Evolutionary conservation across 2,113 vertebrate species (phyloP).

Genomic region (Diglossa brunneiventris): DNA sequence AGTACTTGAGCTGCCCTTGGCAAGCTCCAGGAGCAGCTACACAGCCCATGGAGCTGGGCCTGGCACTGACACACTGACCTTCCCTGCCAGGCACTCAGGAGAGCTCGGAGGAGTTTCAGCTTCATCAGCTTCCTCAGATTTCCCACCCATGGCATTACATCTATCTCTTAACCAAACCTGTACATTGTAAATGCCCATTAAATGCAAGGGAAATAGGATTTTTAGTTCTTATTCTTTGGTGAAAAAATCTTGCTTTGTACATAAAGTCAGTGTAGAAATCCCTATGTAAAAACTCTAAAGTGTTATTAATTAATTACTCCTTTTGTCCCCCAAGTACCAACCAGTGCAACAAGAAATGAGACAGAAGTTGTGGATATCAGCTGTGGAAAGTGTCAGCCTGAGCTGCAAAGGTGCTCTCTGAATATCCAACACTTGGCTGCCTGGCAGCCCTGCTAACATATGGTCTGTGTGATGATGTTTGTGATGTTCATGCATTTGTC

Average conservation of each 20-base stretch:
- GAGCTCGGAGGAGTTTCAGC: neutral
- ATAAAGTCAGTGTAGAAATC: neutral
- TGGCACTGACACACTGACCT: neutral
- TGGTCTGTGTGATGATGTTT: neutral
- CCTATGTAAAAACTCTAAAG: neutral
- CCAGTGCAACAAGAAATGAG: neutral
- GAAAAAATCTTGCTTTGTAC: neutral
- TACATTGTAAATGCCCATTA: rapidly evolving
- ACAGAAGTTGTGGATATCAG: neutral
- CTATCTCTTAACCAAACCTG: neutral
- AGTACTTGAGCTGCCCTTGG: rapidly evolving
- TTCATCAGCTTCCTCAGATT: neutral
- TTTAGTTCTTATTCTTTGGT: neutral
- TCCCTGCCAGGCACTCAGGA: neutral
- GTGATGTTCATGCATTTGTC: neutral
- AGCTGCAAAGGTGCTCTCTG: neutral
- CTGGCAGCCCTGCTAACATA: neutral
- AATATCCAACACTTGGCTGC: neutral
- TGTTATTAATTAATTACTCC: neutral
- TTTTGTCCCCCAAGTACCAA: neutral
- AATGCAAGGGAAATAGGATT: neutral
- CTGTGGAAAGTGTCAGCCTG: neutral
- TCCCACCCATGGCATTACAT: neutral
- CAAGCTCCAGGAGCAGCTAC: neutral
- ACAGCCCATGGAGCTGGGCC: neutral